phyloP scores from a whole-genome alignment of 2,888 invertebrate genomes.

The Silvanus unidentatus region DNA sequence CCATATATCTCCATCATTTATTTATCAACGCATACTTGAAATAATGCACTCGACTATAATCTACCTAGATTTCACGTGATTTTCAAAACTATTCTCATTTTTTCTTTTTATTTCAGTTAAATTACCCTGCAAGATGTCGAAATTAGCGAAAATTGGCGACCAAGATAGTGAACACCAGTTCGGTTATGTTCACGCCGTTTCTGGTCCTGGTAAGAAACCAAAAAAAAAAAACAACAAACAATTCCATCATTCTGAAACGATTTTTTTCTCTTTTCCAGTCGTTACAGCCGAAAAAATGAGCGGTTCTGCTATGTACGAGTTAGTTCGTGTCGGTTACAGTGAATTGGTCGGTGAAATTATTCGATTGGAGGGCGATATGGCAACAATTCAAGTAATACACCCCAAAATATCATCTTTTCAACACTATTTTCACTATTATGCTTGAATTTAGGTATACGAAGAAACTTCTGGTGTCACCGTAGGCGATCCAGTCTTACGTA shows the following conservation, averaged over 20 bases:
- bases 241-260: neutral
- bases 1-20: constrained; percentile 4
- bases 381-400: constrained; percentile 88
- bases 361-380: constrained; percentile 98
- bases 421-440: neutral
- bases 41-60: constrained; percentile 23
- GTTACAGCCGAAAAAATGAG: constrained; percentile 99
- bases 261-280: constrained; percentile 55
- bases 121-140: constrained; percentile 50
- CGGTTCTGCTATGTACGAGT: constrained; percentile 99
- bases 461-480: constrained; percentile 98
- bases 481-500: constrained; percentile 96
- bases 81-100: constrained; percentile 9
- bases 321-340: constrained; percentile 96
- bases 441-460: constrained; percentile 67
- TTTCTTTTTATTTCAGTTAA: constrained; percentile 12
- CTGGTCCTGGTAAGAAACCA: constrained; percentile 80
- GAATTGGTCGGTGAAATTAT: constrained; percentile 99
- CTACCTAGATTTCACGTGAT: constrained; percentile 34
- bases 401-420: neutral
- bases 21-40: constrained; percentile 20
- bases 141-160: constrained; percentile 67
- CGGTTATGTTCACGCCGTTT: constrained; percentile 96
- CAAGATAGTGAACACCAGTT: constrained; percentile 83
- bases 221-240: neutral